Evolutionary conservation across 2,113 vertebrate genomes (phyloP), one percentile per base, ranked within the genome.

Genomic region (Xyrauchen texanus): DNA sequence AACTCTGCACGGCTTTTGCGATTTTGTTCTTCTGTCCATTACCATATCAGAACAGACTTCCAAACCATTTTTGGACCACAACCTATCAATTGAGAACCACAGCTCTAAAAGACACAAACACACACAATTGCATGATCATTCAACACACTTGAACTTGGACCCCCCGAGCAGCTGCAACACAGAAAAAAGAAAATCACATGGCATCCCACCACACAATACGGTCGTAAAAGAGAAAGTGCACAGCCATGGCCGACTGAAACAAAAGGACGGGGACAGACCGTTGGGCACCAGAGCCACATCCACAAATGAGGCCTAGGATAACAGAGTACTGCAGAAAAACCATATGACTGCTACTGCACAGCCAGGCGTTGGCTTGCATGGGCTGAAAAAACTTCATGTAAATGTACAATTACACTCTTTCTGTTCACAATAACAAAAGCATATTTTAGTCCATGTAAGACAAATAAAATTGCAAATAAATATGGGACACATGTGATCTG

Each of bases 251-350:
- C 51, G 74, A 62, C 16, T 42, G 51, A 15, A 44, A 72, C 68
- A 65, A 57, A 80, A 47, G 61, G 16, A 47, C 15, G 70, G 68
- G 78, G 68, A 72, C 78, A 80, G 78, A 80, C 44, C 62, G 62
- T 57, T 70, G 63, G 78, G 62, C 69, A 67, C 78, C 62, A 16
- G 64, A 75, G 70, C 16, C 61, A 75, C 62, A 66, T 55, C 62
- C 15, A 75, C 45, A 68, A 47, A 58, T 60, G 69, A 67, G 61
- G 64, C n/a, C 61, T 49, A 52, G 49, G 45, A 68, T 69, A 57
- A 64, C 15, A 76, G 72, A 70, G 63, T 45, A 21, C 67, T 55
- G 61, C 12, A 46, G 21, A 11, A 63, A 62, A 70, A 67, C 45
- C 72, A 81, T 75, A 46, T 45, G 55, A 68, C 66, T 46, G 70